Percentiles rank a stretch among this genome's conserved stretches.
Evolutionary conservation across 2,888 invertebrate genomes (phyloP).

Genomic region (Oasisia sp.): DNA sequence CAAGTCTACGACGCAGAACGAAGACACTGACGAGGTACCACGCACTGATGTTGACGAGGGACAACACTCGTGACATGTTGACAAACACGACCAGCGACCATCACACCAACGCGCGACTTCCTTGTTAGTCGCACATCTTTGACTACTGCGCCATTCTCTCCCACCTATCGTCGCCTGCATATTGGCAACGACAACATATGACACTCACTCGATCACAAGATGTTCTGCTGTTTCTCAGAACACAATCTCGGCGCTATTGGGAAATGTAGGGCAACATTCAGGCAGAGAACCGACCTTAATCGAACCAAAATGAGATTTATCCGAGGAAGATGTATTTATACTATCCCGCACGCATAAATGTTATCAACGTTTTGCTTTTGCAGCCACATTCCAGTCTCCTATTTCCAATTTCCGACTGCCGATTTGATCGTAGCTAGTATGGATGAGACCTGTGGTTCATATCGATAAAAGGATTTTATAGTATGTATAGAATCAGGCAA

Average conservation of each 20-base stretch:
- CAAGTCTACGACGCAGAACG: no score
- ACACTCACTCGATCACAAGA: background rate
- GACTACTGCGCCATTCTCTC: background rate
- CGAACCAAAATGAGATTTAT: background rate
- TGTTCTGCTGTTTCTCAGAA: background rate
- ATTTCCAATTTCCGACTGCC: background rate
- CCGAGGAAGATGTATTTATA: background rate
- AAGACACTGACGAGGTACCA: no score
- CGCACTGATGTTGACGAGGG: no score
- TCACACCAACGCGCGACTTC: background rate
- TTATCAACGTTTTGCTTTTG: background rate
- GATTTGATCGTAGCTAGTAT: no score
- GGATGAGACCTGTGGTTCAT: no score
- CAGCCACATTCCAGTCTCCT: background rate
- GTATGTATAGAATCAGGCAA: no score
- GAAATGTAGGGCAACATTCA: background rate
- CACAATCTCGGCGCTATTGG: background rate
- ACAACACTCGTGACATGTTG: no score
- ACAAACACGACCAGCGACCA: no score
- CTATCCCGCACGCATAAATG: background rate
- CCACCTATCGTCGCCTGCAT: background rate
- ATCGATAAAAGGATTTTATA: no score
- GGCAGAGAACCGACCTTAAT: background rate
- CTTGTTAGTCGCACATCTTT: background rate
- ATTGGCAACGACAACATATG: background rate